These are phyloP conservation scores for Cardinalis cardinalis DNA, from an alignment of 2,113 vertebrate genomes.

Conservation along the genomic window DNA sequence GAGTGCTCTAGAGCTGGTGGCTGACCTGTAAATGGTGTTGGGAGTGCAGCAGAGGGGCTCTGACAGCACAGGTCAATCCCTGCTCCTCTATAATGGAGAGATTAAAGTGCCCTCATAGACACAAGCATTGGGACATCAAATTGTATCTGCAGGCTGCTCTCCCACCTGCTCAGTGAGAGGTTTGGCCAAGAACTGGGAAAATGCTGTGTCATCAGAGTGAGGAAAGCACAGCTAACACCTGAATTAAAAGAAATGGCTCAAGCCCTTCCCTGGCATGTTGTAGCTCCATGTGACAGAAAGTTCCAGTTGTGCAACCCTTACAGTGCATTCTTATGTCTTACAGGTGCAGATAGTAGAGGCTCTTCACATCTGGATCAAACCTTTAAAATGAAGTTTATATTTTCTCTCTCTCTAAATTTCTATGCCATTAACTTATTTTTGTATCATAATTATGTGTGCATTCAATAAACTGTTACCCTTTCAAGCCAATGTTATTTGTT, in stretches of 20 bases:
- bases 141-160: neutral
- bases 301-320: neutral
- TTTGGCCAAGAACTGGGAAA: neutral
- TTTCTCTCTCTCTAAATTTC: neutral
- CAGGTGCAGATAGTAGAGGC: slow-evolving; percentile 36
- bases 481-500: neutral
- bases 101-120: neutral
- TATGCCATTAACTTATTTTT: neutral
- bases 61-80: neutral
- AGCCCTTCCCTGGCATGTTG: neutral
- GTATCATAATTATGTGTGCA: neutral
- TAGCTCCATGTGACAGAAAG: neutral
- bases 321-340: neutral
- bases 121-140: neutral
- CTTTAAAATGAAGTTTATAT: neutral
- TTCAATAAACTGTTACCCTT: slow-evolving; percentile 4
- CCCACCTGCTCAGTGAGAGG: neutral
- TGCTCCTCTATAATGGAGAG: fast-evolving
- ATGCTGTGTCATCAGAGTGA: neutral
- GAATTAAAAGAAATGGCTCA: neutral
- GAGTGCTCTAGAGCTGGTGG: neutral
- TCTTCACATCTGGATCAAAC: neutral
- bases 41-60: neutral
- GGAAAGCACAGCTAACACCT: neutral
- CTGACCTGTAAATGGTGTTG: neutral